These are phyloP conservation scores for Xyrauchen texanus DNA, from an alignment of 2,113 vertebrate species.

Conservation along the genomic window DNA sequence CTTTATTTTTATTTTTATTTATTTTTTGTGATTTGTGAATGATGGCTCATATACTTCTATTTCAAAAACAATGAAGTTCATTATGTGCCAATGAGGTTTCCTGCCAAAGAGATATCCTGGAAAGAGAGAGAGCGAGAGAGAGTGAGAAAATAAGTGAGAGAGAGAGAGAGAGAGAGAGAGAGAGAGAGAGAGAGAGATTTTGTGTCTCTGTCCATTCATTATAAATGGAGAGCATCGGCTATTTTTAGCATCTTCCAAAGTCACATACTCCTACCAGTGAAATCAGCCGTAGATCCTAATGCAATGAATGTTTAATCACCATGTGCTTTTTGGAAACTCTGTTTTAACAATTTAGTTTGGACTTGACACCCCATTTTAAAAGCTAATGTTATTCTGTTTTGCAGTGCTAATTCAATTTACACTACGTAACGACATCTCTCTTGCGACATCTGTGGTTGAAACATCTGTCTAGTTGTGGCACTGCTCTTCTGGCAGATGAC, in stretches of 20 bases:
- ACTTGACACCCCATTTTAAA: constrained; percentile 6
- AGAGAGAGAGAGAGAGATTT: constrained; percentile 60
- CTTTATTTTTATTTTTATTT: too few species aligned
- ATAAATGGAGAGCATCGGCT: constrained; percentile 70
- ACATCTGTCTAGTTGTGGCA: too few species aligned
- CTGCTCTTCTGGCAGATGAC: too few species aligned
- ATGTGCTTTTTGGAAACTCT: constrained; percentile 31
- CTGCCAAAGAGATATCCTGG: too few species aligned
- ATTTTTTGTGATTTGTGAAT: too few species aligned
- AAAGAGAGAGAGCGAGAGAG: neutral
- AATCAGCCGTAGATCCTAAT: constrained; percentile 68
- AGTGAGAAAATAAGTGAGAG: constrained; percentile 20
- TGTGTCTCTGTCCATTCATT: constrained; percentile 67
- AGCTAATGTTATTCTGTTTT: neutral
- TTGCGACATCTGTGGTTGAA: too few species aligned
- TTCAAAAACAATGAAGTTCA: too few species aligned
- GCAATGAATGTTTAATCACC: constrained; percentile 69
- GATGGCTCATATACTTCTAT: too few species aligned
- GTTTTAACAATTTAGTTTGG: constrained; percentile 1
- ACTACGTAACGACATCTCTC: too few species aligned
- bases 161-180: constrained; percentile 25
- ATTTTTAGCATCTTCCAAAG: constrained; percentile 63
- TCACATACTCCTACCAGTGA: constrained; percentile 43
- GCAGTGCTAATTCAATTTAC: neutral
- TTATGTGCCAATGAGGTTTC: too few species aligned